Conservation (phyloP, 1,140 invertebrate genomes). For the honey bee (Apis mellifera) region Amel_HAv3.1 CM009940.2:3060001-3060500, state of each 20-base stretch:
- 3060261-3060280: neutral
- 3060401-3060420: no score
- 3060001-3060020: no score
- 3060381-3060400: no score
- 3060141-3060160: neutral
- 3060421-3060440: no score
- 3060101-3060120: no score
- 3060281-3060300: slow-evolving; percentile 2
- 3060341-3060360: neutral
- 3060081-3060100: no score
- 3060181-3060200: neutral
- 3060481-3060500: no score
- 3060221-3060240: slow-evolving; percentile 13
- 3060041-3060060: no score
- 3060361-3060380: neutral
- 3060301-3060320: slow-evolving; percentile 11
- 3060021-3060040: no score
- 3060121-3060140: neutral
- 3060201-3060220: neutral
- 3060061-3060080: no score
- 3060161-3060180: neutral
- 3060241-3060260: slow-evolving; percentile 24
- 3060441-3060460: no score
- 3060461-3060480: no score
- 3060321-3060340: neutral